Percentiles rank a stretch among this genome's conserved stretches.
Evolutionary conservation across 1,140 invertebrate species (phyloP).

Genomic region (Myzus persicae): DNA sequence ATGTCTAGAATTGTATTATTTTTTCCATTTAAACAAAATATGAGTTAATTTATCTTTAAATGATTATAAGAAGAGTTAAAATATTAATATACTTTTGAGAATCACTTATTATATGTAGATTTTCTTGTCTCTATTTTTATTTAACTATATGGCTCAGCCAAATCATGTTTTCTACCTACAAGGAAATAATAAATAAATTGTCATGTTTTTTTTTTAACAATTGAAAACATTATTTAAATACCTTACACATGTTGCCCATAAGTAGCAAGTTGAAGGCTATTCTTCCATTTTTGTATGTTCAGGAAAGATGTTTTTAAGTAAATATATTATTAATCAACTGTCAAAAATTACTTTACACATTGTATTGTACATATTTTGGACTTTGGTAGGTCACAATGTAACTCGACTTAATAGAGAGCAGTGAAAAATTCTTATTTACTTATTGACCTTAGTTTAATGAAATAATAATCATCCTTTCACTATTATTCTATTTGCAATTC

Average conservation of each 20-base stretch:
- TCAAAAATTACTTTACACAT: constrained; percentile 40
- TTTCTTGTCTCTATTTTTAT: not conserved
- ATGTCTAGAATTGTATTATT: not conserved
- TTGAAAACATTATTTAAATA: constrained; percentile 56
- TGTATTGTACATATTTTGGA: constrained; percentile 7
- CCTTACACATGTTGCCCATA: constrained; percentile 54
- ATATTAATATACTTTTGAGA: not conserved
- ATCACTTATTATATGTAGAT: not conserved
- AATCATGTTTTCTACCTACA: constrained; percentile 41
- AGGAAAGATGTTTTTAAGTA: constrained; percentile 54
- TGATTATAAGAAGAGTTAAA: not conserved
- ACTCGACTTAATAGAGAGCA: not conserved
- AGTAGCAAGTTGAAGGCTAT: constrained; percentile 58
- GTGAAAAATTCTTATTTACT: not conserved
- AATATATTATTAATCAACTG: constrained; percentile 45
- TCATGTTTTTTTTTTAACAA: constrained; percentile 48
- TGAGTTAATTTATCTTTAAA: not conserved
- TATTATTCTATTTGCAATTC: not conserved
- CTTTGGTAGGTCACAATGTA: not conserved
- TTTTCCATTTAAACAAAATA: not conserved
- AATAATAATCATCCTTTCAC: constrained; percentile 37
- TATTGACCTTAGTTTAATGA: constrained; percentile 29
- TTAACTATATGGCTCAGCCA: not conserved
- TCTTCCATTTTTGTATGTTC: not conserved
- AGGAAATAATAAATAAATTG: constrained; percentile 56